Evolutionary conservation across 2,888 invertebrate species (phyloP).

Genomic region (Alloscopus bannaensis): DNA sequence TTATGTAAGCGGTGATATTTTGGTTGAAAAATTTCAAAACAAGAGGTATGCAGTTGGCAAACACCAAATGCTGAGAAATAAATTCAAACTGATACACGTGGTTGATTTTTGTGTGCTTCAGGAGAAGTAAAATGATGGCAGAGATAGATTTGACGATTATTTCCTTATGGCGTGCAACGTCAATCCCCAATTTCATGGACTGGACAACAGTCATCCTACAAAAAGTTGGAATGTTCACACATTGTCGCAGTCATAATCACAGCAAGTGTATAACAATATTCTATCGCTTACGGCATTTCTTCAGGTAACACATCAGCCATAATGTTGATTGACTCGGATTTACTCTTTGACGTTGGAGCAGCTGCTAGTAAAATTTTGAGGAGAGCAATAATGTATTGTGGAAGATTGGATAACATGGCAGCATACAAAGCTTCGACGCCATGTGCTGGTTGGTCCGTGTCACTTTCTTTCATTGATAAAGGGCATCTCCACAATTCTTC

Average conservation of each 20-base stretch:
- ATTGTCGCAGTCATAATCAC: too few species aligned
- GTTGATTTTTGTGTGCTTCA: conserved; percentile 98
- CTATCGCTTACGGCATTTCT: conserved; percentile 88
- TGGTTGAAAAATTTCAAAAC: conserved; percentile 99
- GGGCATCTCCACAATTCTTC: conserved; percentile 94
- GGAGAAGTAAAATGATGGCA: conserved; percentile 89
- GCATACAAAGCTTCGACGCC: conserved; percentile 93
- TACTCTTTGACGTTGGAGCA: conserved; percentile 98
- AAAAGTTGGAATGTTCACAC: background rate
- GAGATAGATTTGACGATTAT: conserved; percentile 76
- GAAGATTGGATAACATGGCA: conserved; percentile 96
- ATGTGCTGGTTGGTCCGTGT: conserved; percentile 82
- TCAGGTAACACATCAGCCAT: conserved; percentile 98
- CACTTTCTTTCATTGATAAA: conserved; percentile 87
- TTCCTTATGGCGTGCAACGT: conserved; percentile 95
- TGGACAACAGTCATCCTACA: conserved; percentile 90
- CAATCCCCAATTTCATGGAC: conserved; percentile 95
- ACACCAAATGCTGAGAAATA: conserved; percentile 98
- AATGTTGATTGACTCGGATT: conserved; percentile 98
- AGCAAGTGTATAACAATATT: background rate
- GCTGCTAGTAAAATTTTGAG: conserved; percentile 97
- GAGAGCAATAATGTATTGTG: conserved; percentile 98
- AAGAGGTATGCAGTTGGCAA: conserved; percentile 99
- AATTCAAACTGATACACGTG: conserved; percentile 99
- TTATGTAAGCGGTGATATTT: conserved; percentile 92